phyloP scores from a whole-genome alignment of 1,140 invertebrate genomes.

The Rhagoletis zephyria region DNA sequence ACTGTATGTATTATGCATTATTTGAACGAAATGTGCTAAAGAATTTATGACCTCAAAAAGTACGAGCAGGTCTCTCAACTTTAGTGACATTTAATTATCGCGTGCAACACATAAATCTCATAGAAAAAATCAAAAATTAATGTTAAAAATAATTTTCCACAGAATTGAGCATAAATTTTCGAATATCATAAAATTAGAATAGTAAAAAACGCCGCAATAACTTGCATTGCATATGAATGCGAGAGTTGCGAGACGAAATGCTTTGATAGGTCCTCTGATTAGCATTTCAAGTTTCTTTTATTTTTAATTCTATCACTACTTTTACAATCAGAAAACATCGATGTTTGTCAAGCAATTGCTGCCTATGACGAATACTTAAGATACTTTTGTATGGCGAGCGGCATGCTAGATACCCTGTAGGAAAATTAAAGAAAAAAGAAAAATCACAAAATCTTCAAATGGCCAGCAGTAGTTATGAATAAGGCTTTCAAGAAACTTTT shows the following conservation, averaged over 20 bases:
- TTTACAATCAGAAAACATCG: not conserved
- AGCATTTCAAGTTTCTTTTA: not conserved
- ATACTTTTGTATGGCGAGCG: too few relatives aligned
- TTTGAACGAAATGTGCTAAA: not conserved
- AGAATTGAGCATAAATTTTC: conserved; percentile 13
- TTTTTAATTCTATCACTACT: not conserved
- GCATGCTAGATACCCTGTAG: not conserved
- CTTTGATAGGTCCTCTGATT: not conserved
- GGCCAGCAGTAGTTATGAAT: too few relatives aligned
- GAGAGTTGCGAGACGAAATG: not conserved
- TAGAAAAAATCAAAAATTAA: conserved; percentile 22
- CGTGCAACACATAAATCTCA: conserved; percentile 24
- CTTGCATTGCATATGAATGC: not conserved
- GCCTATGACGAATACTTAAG: not conserved
- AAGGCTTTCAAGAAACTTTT: too few relatives aligned
- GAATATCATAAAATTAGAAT: conserved; percentile 28
- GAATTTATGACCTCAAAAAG: conserved; percentile 43
- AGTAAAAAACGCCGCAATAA: not conserved
- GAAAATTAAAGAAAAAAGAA: not conserved
- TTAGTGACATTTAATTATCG: conserved; percentile 45
- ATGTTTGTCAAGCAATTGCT: not conserved
- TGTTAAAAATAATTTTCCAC: not conserved
- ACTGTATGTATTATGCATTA: not conserved
- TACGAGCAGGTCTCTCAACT: not conserved
- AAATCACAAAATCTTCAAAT: too few relatives aligned